Base-by-base conservation (phyloP, 1,140 invertebrate species). In the Ostrea edulis region DNA sequence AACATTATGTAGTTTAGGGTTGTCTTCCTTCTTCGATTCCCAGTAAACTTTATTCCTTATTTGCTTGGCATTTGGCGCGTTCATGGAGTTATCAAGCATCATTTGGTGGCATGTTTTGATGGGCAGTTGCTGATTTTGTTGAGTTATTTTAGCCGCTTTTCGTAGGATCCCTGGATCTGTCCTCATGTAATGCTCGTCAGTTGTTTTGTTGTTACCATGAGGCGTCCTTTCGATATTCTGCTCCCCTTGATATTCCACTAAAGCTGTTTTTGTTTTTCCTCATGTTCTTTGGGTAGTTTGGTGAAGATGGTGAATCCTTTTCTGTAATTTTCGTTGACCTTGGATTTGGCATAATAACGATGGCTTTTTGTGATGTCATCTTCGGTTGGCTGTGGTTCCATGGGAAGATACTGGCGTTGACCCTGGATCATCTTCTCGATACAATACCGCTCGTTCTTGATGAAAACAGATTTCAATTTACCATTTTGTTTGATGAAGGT, bases 1-100 rank as follows among this genome's bases (percentile, higher is more conserved):
- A n/a, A 86, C 35, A 35, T 86, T 62, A 17, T 68, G 35, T n/a
- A 85, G 52, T 85, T 85, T 58, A 44, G 12, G 17, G 22, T 17
- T 68, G 25, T 86, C 35, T 44, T 71, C 62, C 25, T 68, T 68
- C 51, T 53, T 86, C 0, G 62, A 29, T 71, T 71, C 25, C 29
- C 68, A 8, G 68, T 71, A 71, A 12, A 71, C 68, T 71, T 29
- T 29, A 11, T 71, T 22, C 8, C 68, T 29, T 71, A 71, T 29
- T 29, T 71, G 68, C 29, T 29, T 71, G 7, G 68, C 68, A 29
- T 35, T 12, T 25, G 68, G 22, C 11, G 25, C 22, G 2, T 71
- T 71, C n/a, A 71, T 29, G 0, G 22, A 71, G 12, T 71, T 8
- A 29, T 71, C 3, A 4, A 29, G 68, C 22, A 71, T 71, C 22